These are phyloP conservation scores for Trachurus trachurus DNA, from an alignment of 2,797 vertebrate species.

Conservation along the genomic window DNA sequence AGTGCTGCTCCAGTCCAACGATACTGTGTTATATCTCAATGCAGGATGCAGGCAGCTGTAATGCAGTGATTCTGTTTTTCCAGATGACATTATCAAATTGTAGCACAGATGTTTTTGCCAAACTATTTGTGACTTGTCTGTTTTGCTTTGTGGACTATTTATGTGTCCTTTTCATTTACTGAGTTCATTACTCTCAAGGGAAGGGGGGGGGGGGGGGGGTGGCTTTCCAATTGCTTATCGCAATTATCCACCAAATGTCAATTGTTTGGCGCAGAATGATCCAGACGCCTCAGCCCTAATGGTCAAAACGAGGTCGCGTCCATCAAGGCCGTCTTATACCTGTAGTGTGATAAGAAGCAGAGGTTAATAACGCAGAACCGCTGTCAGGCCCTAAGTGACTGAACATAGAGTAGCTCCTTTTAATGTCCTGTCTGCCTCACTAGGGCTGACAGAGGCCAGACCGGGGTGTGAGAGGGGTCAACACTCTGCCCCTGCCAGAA, in stretches of 20 bases:
- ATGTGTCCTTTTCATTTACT: conserved; percentile 4
- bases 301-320: conserved; percentile 3
- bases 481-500: conserved; percentile 57
- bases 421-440: conserved; percentile 40
- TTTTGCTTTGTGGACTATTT: conserved; percentile 11
- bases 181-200: not conserved
- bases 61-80: not conserved
- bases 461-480: conserved; percentile 55
- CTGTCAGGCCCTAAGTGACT: conserved; percentile 31
- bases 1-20: not conserved
- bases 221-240: conserved; percentile 12
- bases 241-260: not conserved
- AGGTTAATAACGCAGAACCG: conserved; percentile 3
- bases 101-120: not conserved
- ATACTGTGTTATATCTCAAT: not conserved
- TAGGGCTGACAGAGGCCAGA: conserved; percentile 62
- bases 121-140: not conserved
- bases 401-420: conserved; percentile 36
- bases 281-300: not conserved
- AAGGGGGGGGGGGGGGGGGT: not conserved
- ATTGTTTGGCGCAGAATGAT: not conserved
- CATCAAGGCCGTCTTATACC: not conserved
- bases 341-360: conserved; percentile 36
- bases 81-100: conserved; percentile 4
- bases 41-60: not conserved